These are phyloP conservation scores for Brachypodius melanocephalos DNA, from an alignment of 2,113 vertebrate genomes.

Conservation along the genomic window DNA sequence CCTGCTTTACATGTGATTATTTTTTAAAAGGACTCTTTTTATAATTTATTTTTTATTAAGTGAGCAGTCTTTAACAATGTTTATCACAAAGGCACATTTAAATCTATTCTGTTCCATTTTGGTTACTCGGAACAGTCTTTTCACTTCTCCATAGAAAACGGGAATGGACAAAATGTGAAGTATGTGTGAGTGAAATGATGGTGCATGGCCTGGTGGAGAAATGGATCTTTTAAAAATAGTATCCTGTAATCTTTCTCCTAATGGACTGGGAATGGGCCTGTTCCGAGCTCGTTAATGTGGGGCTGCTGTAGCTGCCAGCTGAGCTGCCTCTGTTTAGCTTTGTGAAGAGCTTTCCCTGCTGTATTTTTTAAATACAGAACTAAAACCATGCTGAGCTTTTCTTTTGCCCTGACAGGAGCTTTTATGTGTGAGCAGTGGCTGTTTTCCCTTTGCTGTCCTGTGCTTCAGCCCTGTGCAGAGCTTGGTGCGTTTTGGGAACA, in stretches of 20 bases:
- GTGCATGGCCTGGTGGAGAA: neutral
- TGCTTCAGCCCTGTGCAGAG: neutral
- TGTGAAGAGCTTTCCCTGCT: conserved; percentile 31
- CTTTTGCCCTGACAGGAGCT: conserved; percentile 29
- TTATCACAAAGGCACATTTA: neutral
- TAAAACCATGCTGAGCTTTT: conserved; percentile 49
- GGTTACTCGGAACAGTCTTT: neutral
- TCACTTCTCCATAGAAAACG: neutral
- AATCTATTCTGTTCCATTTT: neutral
- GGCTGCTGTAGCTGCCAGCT: neutral
- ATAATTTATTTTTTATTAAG: neutral
- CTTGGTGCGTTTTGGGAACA: neutral
- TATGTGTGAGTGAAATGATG: neutral
- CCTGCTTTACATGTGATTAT: neutral
- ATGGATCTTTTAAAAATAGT: neutral
- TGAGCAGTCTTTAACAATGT: neutral
- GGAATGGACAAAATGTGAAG: neutral
- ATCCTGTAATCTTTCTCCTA: neutral
- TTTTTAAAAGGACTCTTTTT: neutral
- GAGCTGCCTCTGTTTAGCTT: neutral
- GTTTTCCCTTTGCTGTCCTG: neutral
- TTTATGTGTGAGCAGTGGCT: conserved; percentile 29
- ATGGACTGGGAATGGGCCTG: neutral
- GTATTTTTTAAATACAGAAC: conserved; percentile 30
- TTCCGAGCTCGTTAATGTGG: neutral